phyloP scores from a whole-genome alignment of 92 coral and sea anemone genomes.

The Chrysogorgia sp. region DNA sequence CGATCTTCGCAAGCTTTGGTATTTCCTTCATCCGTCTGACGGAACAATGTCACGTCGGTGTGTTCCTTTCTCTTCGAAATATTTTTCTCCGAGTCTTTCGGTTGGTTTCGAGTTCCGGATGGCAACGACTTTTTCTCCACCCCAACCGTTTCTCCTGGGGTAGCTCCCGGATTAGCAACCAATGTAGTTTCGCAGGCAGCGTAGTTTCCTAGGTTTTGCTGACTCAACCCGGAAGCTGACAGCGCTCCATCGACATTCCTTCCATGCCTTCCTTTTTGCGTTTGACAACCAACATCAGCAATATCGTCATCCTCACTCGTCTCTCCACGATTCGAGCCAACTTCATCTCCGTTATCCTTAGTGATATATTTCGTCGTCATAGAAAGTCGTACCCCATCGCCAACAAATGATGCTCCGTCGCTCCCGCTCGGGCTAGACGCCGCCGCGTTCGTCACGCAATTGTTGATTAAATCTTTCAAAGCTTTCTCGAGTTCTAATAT shows the following conservation, averaged over 20 bases:
- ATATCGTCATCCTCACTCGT: neutral
- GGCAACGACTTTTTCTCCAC: neutral
- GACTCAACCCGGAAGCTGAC: conserved; percentile 12
- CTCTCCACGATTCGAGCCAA: conserved; percentile 25
- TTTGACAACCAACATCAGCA: neutral
- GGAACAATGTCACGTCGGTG: neutral
- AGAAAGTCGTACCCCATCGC: conserved; percentile 19
- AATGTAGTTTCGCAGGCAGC: neutral
- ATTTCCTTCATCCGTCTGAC: neutral
- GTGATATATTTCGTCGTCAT: conserved; percentile 9
- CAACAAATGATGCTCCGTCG: conserved; percentile 38
- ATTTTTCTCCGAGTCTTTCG: neutral
- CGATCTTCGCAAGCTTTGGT: neutral
- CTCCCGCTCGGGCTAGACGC: neutral
- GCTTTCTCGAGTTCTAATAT: conserved; percentile 52
- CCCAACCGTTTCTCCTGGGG: neutral
- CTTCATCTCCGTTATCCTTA: neutral
- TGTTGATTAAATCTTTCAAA: conserved; percentile 64
- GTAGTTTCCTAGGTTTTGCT: conserved; percentile 10
- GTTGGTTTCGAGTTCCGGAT: neutral
- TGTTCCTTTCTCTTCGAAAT: neutral
- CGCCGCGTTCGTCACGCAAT: conserved; percentile 31
- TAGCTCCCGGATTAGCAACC: neutral
- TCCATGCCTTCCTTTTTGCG: neutral
- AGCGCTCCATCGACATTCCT: neutral